These are phyloP conservation scores for Drepanosiphum platanoidis DNA, from an alignment of 2,888 invertebrate species.

Conservation along the genomic window DNA sequence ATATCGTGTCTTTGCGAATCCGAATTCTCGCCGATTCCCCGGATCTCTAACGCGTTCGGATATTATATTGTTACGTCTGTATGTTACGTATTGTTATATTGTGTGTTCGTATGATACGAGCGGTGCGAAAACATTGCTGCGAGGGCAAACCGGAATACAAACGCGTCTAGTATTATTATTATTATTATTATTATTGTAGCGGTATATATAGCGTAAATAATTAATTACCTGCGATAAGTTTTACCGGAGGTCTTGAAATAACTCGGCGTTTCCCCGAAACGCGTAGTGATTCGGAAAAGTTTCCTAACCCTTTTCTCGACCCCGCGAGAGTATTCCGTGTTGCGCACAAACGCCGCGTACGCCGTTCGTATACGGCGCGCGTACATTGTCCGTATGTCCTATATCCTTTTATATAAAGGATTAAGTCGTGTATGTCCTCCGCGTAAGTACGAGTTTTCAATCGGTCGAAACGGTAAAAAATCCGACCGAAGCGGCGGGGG, in stretches of 20 bases:
- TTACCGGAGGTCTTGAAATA: not conserved
- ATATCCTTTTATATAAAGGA: too few relatives aligned
- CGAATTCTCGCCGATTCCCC: too few relatives aligned
- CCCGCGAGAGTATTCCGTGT: not conserved
- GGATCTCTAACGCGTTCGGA: too few relatives aligned
- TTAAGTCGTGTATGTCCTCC: too few relatives aligned
- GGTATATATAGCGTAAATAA: not conserved
- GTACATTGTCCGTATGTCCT: too few relatives aligned
- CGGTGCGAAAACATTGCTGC: not conserved
- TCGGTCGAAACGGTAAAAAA: too few relatives aligned
- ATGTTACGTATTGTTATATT: not conserved
- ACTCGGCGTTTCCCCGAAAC: not conserved
- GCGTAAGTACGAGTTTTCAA: too few relatives aligned
- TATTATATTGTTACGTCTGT: not conserved
- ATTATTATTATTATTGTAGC: not conserved
- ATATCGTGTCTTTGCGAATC: too few relatives aligned
- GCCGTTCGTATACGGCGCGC: too few relatives aligned
- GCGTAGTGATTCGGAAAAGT: slow-evolving; percentile 1
- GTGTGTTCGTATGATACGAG: not conserved
- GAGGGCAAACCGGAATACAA: not conserved
- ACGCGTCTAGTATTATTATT: not conserved
- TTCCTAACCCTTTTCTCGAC: not conserved
- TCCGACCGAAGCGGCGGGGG: too few relatives aligned
- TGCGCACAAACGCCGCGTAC: too few relatives aligned
- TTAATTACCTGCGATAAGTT: not conserved